Evolutionary conservation across 2,797 vertebrate genomes (phyloP).

Genomic region (Peromyscus eremicus): DNA sequence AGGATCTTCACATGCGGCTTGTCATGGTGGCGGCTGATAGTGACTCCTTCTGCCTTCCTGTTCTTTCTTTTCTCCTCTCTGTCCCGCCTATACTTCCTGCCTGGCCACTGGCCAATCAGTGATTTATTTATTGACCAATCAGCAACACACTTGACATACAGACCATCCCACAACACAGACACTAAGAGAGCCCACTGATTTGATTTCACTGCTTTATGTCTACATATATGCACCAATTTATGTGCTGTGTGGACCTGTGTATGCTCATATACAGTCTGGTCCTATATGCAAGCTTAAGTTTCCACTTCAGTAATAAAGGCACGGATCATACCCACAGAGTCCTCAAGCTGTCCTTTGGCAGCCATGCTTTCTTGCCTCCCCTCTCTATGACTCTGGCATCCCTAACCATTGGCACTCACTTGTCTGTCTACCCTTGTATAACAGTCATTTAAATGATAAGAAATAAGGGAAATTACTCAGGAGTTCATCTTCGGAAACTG

Average conservation of each 20-base stretch:
- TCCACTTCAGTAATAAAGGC: not conserved
- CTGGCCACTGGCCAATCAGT: too few species aligned
- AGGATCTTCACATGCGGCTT: too few species aligned
- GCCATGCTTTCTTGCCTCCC: too few species aligned
- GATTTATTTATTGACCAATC: too few species aligned
- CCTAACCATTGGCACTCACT: not conserved
- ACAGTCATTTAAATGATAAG: not conserved
- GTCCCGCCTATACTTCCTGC: too few species aligned
- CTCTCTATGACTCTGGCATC: not conserved
- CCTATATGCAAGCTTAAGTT: not conserved
- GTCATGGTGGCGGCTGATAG: too few species aligned
- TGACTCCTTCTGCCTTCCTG: too few species aligned
- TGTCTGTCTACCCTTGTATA: not conserved
- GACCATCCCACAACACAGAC: too few species aligned
- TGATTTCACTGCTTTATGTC: not conserved
- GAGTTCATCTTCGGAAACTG: not conserved
- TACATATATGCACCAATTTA: not conserved
- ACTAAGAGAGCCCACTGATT: not conserved
- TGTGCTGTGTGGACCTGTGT: not conserved
- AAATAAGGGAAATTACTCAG: not conserved
- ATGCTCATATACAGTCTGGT: not conserved
- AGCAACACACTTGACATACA: too few species aligned
- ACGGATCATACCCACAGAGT: not conserved
- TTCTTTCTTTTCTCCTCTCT: too few species aligned
- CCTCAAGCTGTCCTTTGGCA: not conserved